These are phyloP conservation scores for Myopa tessellatipennis DNA, from an alignment of 2,888 invertebrate species.

Conservation along the genomic window DNA sequence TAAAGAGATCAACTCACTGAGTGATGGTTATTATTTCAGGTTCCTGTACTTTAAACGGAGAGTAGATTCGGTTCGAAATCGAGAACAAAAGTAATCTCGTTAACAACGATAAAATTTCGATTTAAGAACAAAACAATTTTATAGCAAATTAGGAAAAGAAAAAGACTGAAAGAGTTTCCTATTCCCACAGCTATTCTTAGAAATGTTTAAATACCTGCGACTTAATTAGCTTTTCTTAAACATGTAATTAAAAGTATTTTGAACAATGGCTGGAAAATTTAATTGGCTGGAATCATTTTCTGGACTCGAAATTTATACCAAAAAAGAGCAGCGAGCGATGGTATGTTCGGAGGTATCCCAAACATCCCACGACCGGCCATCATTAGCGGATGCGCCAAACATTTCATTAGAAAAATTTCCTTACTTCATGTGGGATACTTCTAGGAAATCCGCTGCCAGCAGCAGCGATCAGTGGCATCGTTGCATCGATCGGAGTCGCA, in stretches of 20 bases:
- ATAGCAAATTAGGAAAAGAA: no score
- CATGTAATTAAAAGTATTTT: not conserved
- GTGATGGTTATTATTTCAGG: not conserved
- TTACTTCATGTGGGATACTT: slow-evolving; percentile 25
- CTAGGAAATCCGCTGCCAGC: slow-evolving; percentile 30
- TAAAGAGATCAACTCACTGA: not conserved
- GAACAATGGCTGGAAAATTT: not conserved
- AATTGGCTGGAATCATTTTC: not conserved
- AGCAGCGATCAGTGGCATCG: not conserved
- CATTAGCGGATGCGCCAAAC: slow-evolving; percentile 17
- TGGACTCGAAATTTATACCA: not conserved
- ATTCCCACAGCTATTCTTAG: not conserved
- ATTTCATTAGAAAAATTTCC: slow-evolving; percentile 30
- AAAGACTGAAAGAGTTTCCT: no score
- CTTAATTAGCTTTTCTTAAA: not conserved
- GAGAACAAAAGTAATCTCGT: no score
- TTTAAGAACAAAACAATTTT: no score
- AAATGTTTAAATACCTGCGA: not conserved
- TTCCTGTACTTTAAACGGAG: not conserved
- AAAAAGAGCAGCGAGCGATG: not conserved
- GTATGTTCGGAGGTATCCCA: not conserved
- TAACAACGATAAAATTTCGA: no score
- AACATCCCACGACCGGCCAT: not conserved
- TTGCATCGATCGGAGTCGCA: not conserved
- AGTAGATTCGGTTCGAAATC: no score